These are phyloP conservation scores for Drosophila malerkotliana DNA, from an alignment of 1,140 invertebrate genomes.

Conservation along the genomic window DNA sequence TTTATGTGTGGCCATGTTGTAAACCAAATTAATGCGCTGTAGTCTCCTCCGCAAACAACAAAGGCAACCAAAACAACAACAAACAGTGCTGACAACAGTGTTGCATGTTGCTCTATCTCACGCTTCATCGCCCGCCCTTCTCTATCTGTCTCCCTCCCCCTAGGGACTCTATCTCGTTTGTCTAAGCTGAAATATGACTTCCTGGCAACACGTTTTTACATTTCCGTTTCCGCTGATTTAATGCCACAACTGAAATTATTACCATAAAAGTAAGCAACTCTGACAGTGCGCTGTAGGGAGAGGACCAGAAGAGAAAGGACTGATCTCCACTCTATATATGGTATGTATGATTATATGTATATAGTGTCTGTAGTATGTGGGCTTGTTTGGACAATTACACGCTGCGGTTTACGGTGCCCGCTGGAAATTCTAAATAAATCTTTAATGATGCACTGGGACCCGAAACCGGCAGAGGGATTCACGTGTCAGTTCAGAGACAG, in stretches of 20 bases:
- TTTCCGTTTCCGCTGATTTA: conserved; percentile 77
- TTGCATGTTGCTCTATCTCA: conserved; percentile 57
- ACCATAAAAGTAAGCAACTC: conserved; percentile 73
- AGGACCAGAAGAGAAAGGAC: background rate
- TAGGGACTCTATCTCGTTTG: conserved; percentile 57
- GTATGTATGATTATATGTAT: too few relatives aligned
- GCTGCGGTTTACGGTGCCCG: conserved; percentile 43
- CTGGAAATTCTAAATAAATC: conserved; percentile 72
- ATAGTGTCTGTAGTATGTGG: background rate
- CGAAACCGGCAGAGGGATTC: conserved; percentile 9
- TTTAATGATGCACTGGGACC: conserved; percentile 66
- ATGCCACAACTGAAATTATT: conserved; percentile 75
- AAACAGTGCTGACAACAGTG: conserved; percentile 47
- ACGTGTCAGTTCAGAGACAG: conserved; percentile 34
- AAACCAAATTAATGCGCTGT: conserved; percentile 79
- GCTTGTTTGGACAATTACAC: conserved; percentile 62
- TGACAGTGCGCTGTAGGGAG: conserved; percentile 16
- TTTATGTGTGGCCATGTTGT: conserved; percentile 79
- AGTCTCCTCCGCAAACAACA: conserved; percentile 58
- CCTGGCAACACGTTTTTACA: conserved; percentile 81
- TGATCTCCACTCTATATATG: too few relatives aligned
- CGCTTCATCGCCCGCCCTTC: conserved; percentile 19
- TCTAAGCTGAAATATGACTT: conserved; percentile 81
- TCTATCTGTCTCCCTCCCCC: background rate
- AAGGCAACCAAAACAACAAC: conserved; percentile 22